Evolutionary conservation across 1,140 invertebrate genomes (phyloP).

Genomic region (Heliothis subflexa): DNA sequence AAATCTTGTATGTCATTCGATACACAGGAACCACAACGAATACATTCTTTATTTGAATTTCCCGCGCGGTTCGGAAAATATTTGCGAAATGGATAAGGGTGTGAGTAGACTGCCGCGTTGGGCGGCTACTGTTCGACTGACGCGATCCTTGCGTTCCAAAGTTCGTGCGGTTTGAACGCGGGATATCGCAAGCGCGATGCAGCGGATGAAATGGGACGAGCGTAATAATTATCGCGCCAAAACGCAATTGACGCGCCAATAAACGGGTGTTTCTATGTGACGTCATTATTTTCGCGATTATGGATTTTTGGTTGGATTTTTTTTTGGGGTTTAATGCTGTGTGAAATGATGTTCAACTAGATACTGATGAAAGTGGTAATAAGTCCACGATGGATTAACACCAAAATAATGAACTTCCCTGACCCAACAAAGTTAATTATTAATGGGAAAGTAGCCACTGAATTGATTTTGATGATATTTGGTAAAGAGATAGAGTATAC

Average conservation of each 20-base stretch:
- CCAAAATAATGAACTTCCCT: no score
- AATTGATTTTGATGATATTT: no score
- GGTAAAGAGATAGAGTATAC: no score
- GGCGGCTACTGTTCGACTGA: conserved; percentile 42
- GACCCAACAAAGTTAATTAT: no score
- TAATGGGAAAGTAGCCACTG: no score
- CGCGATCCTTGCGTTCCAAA: conserved; percentile 8
- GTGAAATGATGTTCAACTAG: no score
- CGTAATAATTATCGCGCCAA: conserved; percentile 22
- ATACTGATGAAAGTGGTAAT: no score
- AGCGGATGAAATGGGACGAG: conserved; percentile 24
- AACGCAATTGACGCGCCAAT: conserved; percentile 31
- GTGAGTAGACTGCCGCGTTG: conserved; percentile 41
- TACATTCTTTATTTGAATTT: conserved; percentile 41
- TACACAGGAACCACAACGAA: conserved; percentile 24
- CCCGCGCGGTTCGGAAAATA: conserved; percentile 34
- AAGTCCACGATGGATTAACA: no score
- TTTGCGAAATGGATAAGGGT: conserved; percentile 17
- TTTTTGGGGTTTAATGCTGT: background rate
- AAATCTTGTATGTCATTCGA: background rate
- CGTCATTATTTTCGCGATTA: conserved; percentile 20
- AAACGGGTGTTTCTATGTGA: conserved; percentile 11
- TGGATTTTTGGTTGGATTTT: background rate
- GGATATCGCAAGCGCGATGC: conserved; percentile 40
- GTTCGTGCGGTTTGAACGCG: background rate